Base-by-base conservation (phyloP, 1,140 invertebrate genomes). In the Philaenus spumarius region DNA sequence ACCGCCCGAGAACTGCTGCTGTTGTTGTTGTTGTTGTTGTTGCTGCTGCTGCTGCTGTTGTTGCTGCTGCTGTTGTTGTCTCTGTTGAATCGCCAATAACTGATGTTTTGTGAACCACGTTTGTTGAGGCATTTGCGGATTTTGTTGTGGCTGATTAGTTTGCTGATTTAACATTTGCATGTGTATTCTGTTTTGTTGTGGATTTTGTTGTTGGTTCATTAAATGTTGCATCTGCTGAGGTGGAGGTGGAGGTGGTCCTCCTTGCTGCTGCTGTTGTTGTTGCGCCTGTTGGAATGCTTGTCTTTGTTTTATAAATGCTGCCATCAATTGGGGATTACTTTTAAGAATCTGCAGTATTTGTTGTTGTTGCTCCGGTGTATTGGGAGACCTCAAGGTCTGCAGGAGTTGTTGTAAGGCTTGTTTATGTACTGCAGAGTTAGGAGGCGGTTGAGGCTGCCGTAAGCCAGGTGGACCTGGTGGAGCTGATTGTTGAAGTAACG, bases 291-390 rank as follows among this genome's bases (percentile, higher is more conserved):
- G 66, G 40, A 61, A 55, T 65, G 84, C 82, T 76, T 90, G 86
- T 71, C 90, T 78, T 74, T 95, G 91, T 73, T 95, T 95, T 53
- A 98, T 93, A 69, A 97, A 95, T 47, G 93, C 92, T 54, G 95
- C 94, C 93, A 97, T 97, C 11, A 98, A 78, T 59, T 91, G 91
- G 43, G 95, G 95, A 78, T 97, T 95, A 45, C 86, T 87, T 73
- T 95, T 96, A 43, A 98, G 82, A 66, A 98, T 95, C 64, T 87
- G 84, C 24, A 97, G 77, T 50, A 97, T 91, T 75, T 95, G 90
- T 68, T 90, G 85, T 68, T 97, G 94, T 69, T 95, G 92, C 66
- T 96, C 92, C 46, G 88, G 89, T n/a, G 87, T 87, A 57, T 84
- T 85, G 14, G 93, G 92, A 67, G 88, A 91, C 65, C 90, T 86